Evolutionary conservation across 1,140 invertebrate species (phyloP), one percentile per base, ranked within the genome.

Genomic region (Lethrus apterus): DNA sequence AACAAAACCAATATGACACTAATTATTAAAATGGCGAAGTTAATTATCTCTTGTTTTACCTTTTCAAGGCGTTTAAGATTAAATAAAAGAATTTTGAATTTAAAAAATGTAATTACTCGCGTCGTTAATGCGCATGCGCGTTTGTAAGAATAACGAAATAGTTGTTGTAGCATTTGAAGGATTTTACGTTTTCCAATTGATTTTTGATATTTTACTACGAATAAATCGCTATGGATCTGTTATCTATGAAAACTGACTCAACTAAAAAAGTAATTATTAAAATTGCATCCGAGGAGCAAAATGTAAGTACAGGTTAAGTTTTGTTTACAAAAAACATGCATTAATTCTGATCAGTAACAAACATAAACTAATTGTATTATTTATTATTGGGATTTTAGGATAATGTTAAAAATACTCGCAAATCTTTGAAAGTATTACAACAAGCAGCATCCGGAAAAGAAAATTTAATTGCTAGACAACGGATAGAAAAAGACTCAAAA

Each of bases 391-490:
- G 42, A 41, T 26, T 46, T 36, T 46, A 68, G 64, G 69, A 72
- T 55, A 70, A 70, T 58, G 33, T 67, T n/a, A 70, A 65, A 56
- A 69, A 65, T 50, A 62, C 62, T 3, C 62, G 78, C 55, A 79
- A 73, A 65, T 74, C 75, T 32, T 69, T 81, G 13, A 79, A 78
- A 65, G 72, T 70, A 43, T 57, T 83, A 36, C 79, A 83, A 63
- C 74, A 71, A 46, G 65, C 74, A 30, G 76, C 78, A 35, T 70
- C 63, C 9, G 74, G 80, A 52, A 76, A 75, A 55, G 79, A 83
- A 65, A 81, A 81, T 60, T 69, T 83, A 51, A 77, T 78, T 56
- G 78, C 77, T 55, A 56, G 66, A 18, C 61, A 11, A 38, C 31
- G 24, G n/a, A 18, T n/a, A 8, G 24, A 40, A 0, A 61, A 61